Conservation (phyloP, 2,113 vertebrate species). For the Jaculus jaculus region DNA sequence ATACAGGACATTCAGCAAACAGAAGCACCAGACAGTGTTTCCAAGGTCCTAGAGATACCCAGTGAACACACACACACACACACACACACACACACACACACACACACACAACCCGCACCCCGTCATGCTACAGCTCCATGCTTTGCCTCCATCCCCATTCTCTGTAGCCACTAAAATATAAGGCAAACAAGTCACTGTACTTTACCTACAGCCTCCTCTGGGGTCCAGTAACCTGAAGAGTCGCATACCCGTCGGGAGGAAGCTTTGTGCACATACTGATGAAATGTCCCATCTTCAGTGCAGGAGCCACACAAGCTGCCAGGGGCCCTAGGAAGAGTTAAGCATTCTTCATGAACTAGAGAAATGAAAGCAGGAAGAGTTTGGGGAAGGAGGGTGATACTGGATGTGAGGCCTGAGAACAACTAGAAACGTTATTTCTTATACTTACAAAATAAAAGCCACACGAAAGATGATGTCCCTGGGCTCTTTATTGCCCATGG, state of each 20-base stretch:
- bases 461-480: not conserved
- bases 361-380: not conserved
- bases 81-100: not conserved
- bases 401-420: not conserved
- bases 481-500: not conserved
- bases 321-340: conserved; percentile 78
- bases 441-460: not conserved
- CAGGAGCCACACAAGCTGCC: conserved; percentile 88
- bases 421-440: not conserved
- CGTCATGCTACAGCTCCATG: not conserved
- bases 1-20: not conserved
- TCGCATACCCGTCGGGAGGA: conserved; percentile 93
- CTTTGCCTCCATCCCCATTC: not conserved
- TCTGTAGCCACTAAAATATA: not conserved
- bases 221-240: conserved; percentile 97
- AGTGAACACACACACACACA: not conserved
- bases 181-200: not conserved
- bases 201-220: conserved; percentile 96
- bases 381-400: not conserved
- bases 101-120: not conserved
- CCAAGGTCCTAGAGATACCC: not conserved
- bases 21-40: not conserved
- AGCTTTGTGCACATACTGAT: conserved; percentile 92
- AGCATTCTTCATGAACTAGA: not conserved
- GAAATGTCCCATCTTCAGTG: conserved; percentile 90